Evolutionary conservation across 1,140 invertebrate species (phyloP), one percentile per base, ranked within the genome.

Genomic region (Drosophila kurseongensis): DNA sequence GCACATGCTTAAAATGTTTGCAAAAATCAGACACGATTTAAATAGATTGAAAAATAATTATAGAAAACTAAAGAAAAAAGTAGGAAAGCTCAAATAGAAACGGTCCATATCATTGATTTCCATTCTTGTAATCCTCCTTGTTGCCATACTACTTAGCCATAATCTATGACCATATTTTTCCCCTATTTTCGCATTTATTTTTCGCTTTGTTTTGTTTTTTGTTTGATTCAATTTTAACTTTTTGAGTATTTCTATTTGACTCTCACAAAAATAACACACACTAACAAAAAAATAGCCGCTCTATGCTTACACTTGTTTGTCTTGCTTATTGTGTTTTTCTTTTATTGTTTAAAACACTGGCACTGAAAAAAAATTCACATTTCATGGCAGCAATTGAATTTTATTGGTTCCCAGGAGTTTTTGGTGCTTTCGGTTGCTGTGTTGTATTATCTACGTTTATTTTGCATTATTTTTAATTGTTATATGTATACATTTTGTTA

Each of bases 291-390:
- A 60, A 1, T 18, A 47, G 36, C 18, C 41, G 12, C 38, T 55
- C 45, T 60, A 13, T 58, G 47, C 55, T 51, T 75, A 65, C 61
- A 65, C 54, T 58, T 65, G 29, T 56, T 56, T 62, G 58, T 67
- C 60, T 54, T 32, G 45, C 45, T 18, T 45, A n/a, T 48, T 48
- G 1, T 6, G 2, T 57, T 38, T 60, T 71, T 58, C 73, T 48
- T 16, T 57, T 14, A 85, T 80, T 78, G 61, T 85, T 85, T 75
- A 85, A 85, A 85, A 48, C 23, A 29, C 9, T 4, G 12, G 35
- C 56, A 58, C 56, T 36, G 14, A 12, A 51, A 51, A 51, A 51
- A 51, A 51, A 18, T 9, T 35, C 59, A 65, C 58, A 35, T 32
- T 32, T 32, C n/a, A n/a, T 32, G 29, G 29, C 8, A 32, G 29